Base-by-base conservation (phyloP, 2,888 invertebrate genomes). In the Bugula neritina region DNA sequence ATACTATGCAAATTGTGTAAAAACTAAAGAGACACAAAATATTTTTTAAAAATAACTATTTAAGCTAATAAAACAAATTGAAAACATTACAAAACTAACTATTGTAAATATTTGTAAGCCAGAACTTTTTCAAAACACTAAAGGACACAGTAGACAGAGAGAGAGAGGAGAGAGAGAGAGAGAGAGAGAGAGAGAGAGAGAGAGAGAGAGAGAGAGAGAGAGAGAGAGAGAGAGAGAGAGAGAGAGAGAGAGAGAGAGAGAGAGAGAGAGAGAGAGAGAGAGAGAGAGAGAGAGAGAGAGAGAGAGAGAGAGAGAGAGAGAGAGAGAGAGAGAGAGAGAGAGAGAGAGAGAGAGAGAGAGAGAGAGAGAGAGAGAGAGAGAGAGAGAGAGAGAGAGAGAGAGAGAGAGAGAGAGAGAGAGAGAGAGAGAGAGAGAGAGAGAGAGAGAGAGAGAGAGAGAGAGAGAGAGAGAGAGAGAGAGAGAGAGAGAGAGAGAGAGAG, bases 341-440 rank as follows among this genome's bases (percentile, higher is more conserved):
- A 27, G n/a, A 35, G n/a, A 54, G 2, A 52, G 52, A 43, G 71
- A n/a, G 71, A 52, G 13, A 27, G 3, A n/a, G 71, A 52, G 71
- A 35, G 43, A 52, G 54, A 54, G 43, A 54, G 52, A 35, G 43
- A 52, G 43, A 52, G 54, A 35, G 10, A 34, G 23, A 35, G 43
- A 71, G 52, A 52, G 54, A 71, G 43, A 54, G 52, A 31, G 25
- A 52, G 71, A 31, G 52, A 54, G 25, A 54, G 52, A 54, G 52
- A 71, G 43, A 71, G 71, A 71, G 31, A 71, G 17, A 71, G n/a
- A 71, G n/a, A 52, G 71, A 71, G 35, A 71, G 52, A 71, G 43
- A 52, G 52, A 52, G 52, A 21, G n/a, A n/a, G n/a, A n/a, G n/a
- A n/a, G n/a, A n/a, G n/a, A n/a, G n/a, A n/a, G n/a, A n/a, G n/a